phyloP scores from a whole-genome alignment of 2,888 invertebrate species.

The Holacanthella duospinosa region DNA sequence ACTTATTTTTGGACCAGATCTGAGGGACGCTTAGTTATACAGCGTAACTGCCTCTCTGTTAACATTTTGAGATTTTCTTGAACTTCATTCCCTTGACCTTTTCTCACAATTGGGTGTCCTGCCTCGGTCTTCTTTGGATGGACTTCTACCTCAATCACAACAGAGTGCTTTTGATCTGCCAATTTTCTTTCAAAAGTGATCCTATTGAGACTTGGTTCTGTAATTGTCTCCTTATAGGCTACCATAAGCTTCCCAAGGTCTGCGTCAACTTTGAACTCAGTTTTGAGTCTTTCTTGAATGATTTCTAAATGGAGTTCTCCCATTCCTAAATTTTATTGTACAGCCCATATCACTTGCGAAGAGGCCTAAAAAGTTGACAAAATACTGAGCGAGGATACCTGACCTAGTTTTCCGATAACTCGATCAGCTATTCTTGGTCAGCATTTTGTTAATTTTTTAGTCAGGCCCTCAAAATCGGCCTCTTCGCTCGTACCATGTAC shows the following conservation, averaged over 20 bases:
- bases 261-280: conserved; percentile 82
- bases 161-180: conserved; percentile 42
- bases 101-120: conserved; percentile 41
- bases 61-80: conserved; percentile 52
- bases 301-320: conserved; percentile 95
- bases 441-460: too few species aligned
- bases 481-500: too few species aligned
- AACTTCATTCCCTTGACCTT: conserved; percentile 38
- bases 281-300: conserved; percentile 72
- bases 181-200: conserved; percentile 54
- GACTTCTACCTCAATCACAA: conserved; percentile 27
- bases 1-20: conserved; percentile 72
- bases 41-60: conserved; percentile 54
- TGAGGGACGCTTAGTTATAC: conserved; percentile 57
- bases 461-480: too few species aligned
- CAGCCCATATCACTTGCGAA: too few species aligned
- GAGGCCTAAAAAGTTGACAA: too few species aligned
- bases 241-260: conserved; percentile 85
- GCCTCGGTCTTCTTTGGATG: conserved; percentile 40
- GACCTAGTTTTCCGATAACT: too few species aligned
- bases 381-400: too few species aligned
- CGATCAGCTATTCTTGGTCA: too few species aligned
- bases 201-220: conserved; percentile 44
- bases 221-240: conserved; percentile 72
- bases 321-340: too few species aligned